Conservation (phyloP, 2,113 vertebrate species). For the Smithornis capensis region DNA sequence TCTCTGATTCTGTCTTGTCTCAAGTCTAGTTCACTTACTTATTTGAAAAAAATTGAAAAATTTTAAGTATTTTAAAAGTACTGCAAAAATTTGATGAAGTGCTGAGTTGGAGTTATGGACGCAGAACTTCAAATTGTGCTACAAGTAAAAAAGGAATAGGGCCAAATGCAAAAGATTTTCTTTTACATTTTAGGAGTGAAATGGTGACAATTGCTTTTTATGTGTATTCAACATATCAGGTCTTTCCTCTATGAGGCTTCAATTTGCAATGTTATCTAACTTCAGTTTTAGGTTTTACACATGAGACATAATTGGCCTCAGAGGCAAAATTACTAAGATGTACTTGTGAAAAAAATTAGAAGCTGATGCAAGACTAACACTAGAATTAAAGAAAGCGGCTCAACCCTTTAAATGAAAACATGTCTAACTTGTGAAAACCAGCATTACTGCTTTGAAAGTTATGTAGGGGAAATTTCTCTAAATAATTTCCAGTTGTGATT, state of each 20-base stretch:
- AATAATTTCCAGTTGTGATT: background rate
- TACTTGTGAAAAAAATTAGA: background rate
- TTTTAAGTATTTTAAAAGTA: no score
- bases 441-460: background rate
- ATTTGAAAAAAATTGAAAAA: no score
- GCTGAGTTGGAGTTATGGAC: background rate
- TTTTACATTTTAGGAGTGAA: background rate
- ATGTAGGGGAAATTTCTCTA: background rate
- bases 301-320: background rate
- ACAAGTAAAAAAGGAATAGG: background rate
- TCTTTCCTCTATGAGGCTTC: background rate
- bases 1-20: background rate
- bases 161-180: background rate
- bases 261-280: background rate
- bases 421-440: background rate
- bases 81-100: background rate
- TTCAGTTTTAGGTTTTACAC: background rate
- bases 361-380: background rate
- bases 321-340: background rate
- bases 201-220: background rate
- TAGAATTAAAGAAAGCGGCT: background rate
- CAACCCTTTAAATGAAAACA: background rate
- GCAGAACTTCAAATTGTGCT: background rate
- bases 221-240: background rate
- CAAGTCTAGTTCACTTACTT: background rate